These are phyloP conservation scores for Gulo gulo DNA, from an alignment of 2,113 vertebrate species.

Conservation along the genomic window DNA sequence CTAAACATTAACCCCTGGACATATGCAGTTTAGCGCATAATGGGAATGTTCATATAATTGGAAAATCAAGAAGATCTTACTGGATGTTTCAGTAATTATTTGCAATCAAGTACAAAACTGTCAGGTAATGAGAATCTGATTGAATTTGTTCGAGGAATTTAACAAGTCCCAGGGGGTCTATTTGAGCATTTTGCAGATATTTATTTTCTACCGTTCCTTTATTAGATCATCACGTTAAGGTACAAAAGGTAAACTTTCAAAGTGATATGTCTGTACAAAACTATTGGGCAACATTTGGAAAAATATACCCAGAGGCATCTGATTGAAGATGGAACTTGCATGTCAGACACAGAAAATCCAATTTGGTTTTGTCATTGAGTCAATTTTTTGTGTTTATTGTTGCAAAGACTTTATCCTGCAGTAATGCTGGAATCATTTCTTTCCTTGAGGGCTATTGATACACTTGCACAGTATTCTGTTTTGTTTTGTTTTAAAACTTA, in stretches of 20 bases:
- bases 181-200: constrained; percentile 29
- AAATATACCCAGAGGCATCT: constrained; percentile 39
- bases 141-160: constrained; percentile 42
- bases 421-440: background rate
- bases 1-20: background rate
- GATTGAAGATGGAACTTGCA: constrained; percentile 17
- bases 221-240: constrained; percentile 40
- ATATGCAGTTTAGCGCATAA: background rate
- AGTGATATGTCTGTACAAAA: background rate
- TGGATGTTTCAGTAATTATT: constrained; percentile 33
- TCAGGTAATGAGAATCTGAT: background rate
- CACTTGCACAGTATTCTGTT: background rate
- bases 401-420: background rate
- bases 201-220: constrained; percentile 26
- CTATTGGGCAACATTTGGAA: constrained; percentile 11
- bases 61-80: background rate
- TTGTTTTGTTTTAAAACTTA: background rate
- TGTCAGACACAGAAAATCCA: constrained; percentile 61
- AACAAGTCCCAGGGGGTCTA: background rate
- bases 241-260: constrained; percentile 52
- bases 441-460: background rate
- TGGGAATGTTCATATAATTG: background rate
- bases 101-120: background rate
- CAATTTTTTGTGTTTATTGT: constrained; percentile 46
- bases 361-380: constrained; percentile 45